Conservation (phyloP, 2,113 vertebrate genomes). For the Lutjanus erythropterus region DNA sequence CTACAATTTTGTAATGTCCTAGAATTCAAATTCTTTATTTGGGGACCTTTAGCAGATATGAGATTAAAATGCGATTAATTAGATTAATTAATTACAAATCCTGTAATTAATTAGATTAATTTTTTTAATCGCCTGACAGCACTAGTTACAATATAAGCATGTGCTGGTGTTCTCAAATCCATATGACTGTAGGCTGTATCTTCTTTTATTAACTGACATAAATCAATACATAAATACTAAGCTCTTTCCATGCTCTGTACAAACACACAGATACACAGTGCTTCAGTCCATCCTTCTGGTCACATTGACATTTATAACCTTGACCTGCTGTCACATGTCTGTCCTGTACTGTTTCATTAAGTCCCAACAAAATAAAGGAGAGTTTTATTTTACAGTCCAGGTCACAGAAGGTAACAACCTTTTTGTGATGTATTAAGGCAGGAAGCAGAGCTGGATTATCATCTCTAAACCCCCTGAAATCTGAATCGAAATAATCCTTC, state of each 20-base stretch:
- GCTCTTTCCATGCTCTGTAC: background rate
- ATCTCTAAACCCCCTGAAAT: conserved; percentile 40
- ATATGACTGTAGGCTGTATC: background rate
- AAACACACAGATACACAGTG: background rate
- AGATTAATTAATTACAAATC: too few relatives aligned
- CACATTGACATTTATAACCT: background rate
- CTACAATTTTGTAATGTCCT: too few relatives aligned
- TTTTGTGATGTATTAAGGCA: conserved; percentile 20
- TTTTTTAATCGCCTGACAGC: too few relatives aligned
- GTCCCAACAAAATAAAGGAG: background rate
- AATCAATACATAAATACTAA: background rate
- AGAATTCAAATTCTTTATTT: too few relatives aligned
- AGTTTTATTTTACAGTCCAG: conserved; percentile 8
- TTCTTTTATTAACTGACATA: background rate
- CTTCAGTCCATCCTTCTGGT: background rate
- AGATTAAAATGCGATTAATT: too few relatives aligned
- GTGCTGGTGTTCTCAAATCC: background rate
- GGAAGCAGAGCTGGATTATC: conserved; percentile 50
- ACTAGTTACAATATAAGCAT: too few relatives aligned
- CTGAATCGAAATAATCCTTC: conserved; percentile 38
- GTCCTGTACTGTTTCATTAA: background rate
- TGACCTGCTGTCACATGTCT: background rate
- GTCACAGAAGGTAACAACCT: background rate
- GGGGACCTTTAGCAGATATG: too few relatives aligned
- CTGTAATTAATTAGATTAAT: too few relatives aligned